Conservation (phyloP, 1,140 invertebrate species). For the Tyrophagus putrescentiae region DNA sequence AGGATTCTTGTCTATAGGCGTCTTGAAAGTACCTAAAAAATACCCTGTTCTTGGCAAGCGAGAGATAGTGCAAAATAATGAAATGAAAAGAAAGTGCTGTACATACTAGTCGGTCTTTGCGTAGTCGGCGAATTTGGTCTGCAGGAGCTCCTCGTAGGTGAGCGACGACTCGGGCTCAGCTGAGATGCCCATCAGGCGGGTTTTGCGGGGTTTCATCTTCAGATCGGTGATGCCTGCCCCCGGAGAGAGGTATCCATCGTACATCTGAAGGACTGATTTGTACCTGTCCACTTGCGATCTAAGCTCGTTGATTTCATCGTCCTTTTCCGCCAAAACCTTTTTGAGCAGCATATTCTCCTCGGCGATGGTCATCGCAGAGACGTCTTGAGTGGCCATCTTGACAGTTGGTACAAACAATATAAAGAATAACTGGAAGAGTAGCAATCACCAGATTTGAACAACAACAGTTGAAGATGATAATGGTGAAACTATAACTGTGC, state of each 20-base stretch:
- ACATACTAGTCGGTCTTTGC: constrained; percentile 68
- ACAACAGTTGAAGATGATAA: too few relatives aligned
- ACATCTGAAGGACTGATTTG: constrained; percentile 57
- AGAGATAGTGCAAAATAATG: background rate
- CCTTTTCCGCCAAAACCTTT: constrained; percentile 46
- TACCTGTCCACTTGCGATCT: constrained; percentile 81
- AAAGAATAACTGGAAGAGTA: too few relatives aligned
- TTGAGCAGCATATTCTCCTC: constrained; percentile 55
- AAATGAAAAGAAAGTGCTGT: constrained; percentile 1
- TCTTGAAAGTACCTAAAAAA: background rate
- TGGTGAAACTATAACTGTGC: too few relatives aligned
- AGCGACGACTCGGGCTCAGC: constrained; percentile 68
- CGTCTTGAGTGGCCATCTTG: constrained; percentile 6
- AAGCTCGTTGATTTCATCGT: constrained; percentile 64
- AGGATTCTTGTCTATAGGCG: too few relatives aligned
- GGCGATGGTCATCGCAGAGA: constrained; percentile 34
- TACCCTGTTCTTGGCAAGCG: background rate
- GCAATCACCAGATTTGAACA: too few relatives aligned
- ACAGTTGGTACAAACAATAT: too few relatives aligned
- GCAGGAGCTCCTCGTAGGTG: constrained; percentile 55
- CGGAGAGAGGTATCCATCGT: constrained; percentile 21
- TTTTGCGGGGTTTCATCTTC: constrained; percentile 42
- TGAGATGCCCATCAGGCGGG: constrained; percentile 77
- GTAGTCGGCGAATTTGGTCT: constrained; percentile 53
- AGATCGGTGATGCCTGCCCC: constrained; percentile 17